Evolutionary conservation across 2,113 vertebrate species (phyloP), one percentile per base, ranked within the genome.

Genomic region (Vulpes vulpes): DNA sequence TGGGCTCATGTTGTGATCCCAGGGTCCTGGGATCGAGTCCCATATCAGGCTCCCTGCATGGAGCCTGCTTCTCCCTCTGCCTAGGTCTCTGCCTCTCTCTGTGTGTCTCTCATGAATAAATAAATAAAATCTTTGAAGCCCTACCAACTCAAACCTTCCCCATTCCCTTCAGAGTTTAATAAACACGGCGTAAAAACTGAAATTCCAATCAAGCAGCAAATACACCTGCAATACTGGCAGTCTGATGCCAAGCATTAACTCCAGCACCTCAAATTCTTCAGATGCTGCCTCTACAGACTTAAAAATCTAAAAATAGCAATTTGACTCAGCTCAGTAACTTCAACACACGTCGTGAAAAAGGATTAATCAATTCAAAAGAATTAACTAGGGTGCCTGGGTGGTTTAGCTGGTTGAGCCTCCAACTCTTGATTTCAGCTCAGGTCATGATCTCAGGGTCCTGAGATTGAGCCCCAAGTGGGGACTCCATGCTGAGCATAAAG

Each of bases 321-420:
- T 64, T 96, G 64, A 96, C 57, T 92, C 17, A 73, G 81, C 57
- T 94, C 60, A 95, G 1, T 85, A 87, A 97, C 73, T 95, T 96
- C 38, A 90, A 92, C 59, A 84, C 4, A 95, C 38, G 4, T 84
- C 71, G 76, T 71, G 64, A 95, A 96, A 94, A 55, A 89, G 55
- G 79, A 3, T 73, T 88, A 78, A 79, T 86, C 59, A 59, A 89
- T 38, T 90, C 23, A 51, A 96, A 94, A 73, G 12, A 84, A 90
- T 57, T 91, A 89, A 83, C 23, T 71, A 5, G 32, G 17, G 17
- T 19, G 32, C 67, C 67, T 69, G 32, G 32, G 17, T 69, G 10
- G 17, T 17, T 69, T 16, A 69, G 16, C 20, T 19, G 57, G 32
- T 35, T 35, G n/a, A 69, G 32, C 17, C 17, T 35, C 8, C 3